Evolutionary conservation across 2,888 invertebrate genomes (phyloP), one percentile per base, ranked within the genome.

Genomic region (Leptarthrus brevirostris): DNA sequence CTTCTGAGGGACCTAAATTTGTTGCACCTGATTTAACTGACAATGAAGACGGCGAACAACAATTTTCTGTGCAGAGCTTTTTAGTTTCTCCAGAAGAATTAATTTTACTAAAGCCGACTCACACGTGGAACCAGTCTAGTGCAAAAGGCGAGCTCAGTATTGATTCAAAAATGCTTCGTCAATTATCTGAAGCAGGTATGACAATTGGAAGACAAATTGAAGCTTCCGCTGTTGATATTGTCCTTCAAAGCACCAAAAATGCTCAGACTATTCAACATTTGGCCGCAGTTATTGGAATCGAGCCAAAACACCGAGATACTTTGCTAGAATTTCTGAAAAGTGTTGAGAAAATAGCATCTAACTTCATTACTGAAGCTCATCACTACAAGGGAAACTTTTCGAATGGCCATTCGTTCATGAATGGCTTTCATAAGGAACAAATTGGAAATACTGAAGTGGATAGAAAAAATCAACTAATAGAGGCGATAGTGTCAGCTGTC

Each of bases 41-140:
- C 80, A 90, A 89, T 0, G 88, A 89, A 61, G 90, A 90, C 80
- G 90, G 90, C 0, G 86, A 86, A 47, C 85, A 89, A 52, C 90
- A 91, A 79, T 91, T 91, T 81, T 91, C 90, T 1, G 90, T 91
- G 1, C 91, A 91, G 84, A 91, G 91, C 77, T 91, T 91, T 80
- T 86, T 87, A 73, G 86, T 88, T 3, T 86, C 86, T 1, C 86
- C 86, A 0, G 87, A 87, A 75, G 87, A 87, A 74, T 76, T 87
- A 8, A 81, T 80, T 6, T 77, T 86, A 10, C 79, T 87, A 8
- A 82, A 85, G 49, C 85, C 85, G 3, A 83, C 84, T 30, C 82
- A 84, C 75, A 78, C 75, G 5, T 78, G 77, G 77, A 77, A 74
- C 24, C 66, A 61, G 12, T 36, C 76, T n/a, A 74, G 73, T n/a